Conservation (phyloP, 2,113 vertebrate genomes). For the Campylorhamphus procurvoides region DNA sequence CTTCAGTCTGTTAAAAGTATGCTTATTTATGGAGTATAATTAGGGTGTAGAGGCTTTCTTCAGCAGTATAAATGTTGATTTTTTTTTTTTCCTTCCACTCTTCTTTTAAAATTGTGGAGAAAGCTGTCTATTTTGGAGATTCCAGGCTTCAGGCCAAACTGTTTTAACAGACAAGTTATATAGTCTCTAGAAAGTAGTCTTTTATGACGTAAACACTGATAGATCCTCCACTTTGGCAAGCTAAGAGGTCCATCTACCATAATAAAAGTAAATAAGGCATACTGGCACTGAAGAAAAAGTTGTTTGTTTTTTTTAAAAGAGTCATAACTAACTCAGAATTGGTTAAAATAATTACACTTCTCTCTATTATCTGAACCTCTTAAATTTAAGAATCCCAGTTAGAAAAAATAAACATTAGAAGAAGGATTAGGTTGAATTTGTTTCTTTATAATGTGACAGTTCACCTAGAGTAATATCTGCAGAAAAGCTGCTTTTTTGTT, state of each 20-base stretch:
- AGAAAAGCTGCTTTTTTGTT: not conserved
- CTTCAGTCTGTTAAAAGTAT: not conserved
- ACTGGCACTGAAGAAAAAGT: not conserved
- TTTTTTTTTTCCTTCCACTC: not conserved
- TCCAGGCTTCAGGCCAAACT: constrained; percentile 71
- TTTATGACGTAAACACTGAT: constrained; percentile 60
- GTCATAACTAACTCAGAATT: not conserved
- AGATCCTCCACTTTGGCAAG: constrained; percentile 42
- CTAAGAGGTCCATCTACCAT: constrained; percentile 25
- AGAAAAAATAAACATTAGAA: constrained; percentile 8
- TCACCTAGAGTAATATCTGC: not conserved
- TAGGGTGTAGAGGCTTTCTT: constrained; percentile 13
- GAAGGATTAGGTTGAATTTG: not conserved
- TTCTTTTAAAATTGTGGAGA: constrained; percentile 19
- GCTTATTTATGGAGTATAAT: not conserved
- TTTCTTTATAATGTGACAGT: not conserved
- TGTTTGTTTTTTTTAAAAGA: not conserved
- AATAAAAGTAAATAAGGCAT: constrained; percentile 22
- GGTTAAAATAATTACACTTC: constrained; percentile 22
- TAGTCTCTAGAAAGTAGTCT: constrained; percentile 60
- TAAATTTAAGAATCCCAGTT: not conserved
- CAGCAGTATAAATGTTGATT: constrained; percentile 16
- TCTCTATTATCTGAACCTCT: not conserved
- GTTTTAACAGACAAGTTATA: constrained; percentile 70
- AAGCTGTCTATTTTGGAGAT: constrained; percentile 67